Conservation (phyloP, 1,140 invertebrate species). For the Drosophila auraria region DNA sequence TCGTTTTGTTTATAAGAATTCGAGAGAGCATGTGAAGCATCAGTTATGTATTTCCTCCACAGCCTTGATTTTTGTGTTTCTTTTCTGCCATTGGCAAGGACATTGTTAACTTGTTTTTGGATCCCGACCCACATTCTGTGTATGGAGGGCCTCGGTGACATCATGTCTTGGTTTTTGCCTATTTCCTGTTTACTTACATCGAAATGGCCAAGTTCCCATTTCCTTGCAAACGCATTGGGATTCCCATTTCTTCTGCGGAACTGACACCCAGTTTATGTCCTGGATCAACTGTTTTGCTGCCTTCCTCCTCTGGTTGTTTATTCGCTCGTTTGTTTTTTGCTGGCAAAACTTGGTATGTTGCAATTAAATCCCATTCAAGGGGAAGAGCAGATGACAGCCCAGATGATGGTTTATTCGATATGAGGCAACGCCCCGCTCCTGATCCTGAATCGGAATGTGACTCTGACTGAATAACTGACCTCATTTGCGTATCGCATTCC, state of each 20-base stretch:
- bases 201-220: conserved; percentile 15
- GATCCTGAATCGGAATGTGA: background rate
- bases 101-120: conserved; percentile 34
- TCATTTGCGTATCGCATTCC: conserved; percentile 48
- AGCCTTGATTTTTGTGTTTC: conserved; percentile 11
- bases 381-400: conserved; percentile 15
- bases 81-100: background rate
- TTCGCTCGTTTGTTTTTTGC: conserved; percentile 47
- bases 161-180: conserved; percentile 37
- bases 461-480: conserved; percentile 42
- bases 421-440: conserved; percentile 5
- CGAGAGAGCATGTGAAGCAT: conserved; percentile 9
- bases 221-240: conserved; percentile 16
- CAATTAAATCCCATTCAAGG: conserved; percentile 45
- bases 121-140: conserved; percentile 3
- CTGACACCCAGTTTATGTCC: conserved; percentile 46
- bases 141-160: conserved; percentile 9
- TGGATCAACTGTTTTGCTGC: conserved; percentile 36
- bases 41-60: conserved; percentile 23
- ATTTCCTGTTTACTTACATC: conserved; percentile 46
- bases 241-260: conserved; percentile 42
- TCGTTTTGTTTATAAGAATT: background rate
- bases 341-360: conserved; percentile 36
- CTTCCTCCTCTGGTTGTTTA: conserved; percentile 31
- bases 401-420: conserved; percentile 17